Evolutionary conservation across 2,797 vertebrate genomes (phyloP), one percentile per base, ranked within the genome.

Genomic region (Sphaeramia orbicularis): DNA sequence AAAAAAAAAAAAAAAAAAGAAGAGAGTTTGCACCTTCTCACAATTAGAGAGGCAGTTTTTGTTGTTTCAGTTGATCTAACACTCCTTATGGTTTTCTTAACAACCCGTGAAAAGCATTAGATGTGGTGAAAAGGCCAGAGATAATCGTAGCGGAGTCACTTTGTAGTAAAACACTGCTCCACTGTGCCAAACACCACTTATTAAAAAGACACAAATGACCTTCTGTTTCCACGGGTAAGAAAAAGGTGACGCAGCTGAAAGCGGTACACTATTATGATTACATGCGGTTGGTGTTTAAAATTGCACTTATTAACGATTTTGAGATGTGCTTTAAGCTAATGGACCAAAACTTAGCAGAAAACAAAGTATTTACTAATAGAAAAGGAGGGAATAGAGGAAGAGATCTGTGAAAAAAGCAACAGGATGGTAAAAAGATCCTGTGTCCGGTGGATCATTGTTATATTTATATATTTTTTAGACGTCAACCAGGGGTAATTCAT

Each of bases 171-270:
- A 45, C 61, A 78, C 43, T 15, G 72, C 45, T 64, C 83, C 74
- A 9, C 65, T 42, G 86, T 44, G 78, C n/a, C n/a, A n/a, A n/a
- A n/a, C n/a, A n/a, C n/a, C n/a, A n/a, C n/a, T 18, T 61, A 52
- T 72, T 76, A 60, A 68, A 71, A 48, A 72, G 76, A 70, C 67
- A 41, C 58, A 65, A 70, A 53, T 36, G 52, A 65, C 9, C 57
- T 50, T 40, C 54, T 32, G 48, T 50, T 60, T 64, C 36, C 42
- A 40, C 43, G 8, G 36, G 32, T 40, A 38, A 52, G 53, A 16
- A 47, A 66, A 54, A 72, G n/a, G 70, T 56, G 62, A 54, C 19
- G 2, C 51, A 18, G 42, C 56, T 63, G n/a, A 61, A 54, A 47
- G 67, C 9, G 40, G 40, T 9, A 13, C 16, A 30, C 36, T 35